These are phyloP conservation scores for Promerops cafer DNA, from an alignment of 2,113 vertebrate species.

Conservation along the genomic window DNA sequence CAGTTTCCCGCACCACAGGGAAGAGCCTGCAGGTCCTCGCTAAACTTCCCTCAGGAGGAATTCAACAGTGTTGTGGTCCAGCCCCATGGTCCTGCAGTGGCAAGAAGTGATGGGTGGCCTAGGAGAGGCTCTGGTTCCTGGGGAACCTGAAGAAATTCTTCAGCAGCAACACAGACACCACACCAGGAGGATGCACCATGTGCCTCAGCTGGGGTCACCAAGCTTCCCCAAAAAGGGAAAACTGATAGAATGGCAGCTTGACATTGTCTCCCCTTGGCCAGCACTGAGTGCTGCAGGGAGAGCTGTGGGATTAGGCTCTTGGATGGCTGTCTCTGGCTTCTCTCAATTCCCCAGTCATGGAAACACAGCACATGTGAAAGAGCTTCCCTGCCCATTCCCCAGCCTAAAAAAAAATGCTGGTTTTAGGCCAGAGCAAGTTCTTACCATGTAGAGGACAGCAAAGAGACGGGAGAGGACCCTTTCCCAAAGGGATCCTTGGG, in stretches of 20 bases:
- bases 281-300: background rate
- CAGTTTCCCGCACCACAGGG: background rate
- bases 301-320: background rate
- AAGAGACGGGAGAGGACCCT: background rate
- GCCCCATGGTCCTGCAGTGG: background rate
- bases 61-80: background rate
- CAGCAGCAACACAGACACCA: background rate
- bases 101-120: background rate
- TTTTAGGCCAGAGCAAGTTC: background rate
- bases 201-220: background rate
- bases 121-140: background rate
- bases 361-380: background rate
- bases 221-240: background rate
- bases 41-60: background rate
- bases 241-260: background rate
- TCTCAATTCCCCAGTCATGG: background rate
- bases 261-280: background rate
- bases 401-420: background rate
- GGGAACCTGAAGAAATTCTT: background rate
- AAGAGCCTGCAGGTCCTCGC: background rate
- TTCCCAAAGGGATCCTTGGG: background rate
- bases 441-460: background rate
- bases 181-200: background rate
- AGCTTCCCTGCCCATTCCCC: background rate
- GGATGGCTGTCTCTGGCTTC: background rate